Conservation (phyloP, 2,113 vertebrate genomes). For the Megaleporinus macrocephalus region DNA sequence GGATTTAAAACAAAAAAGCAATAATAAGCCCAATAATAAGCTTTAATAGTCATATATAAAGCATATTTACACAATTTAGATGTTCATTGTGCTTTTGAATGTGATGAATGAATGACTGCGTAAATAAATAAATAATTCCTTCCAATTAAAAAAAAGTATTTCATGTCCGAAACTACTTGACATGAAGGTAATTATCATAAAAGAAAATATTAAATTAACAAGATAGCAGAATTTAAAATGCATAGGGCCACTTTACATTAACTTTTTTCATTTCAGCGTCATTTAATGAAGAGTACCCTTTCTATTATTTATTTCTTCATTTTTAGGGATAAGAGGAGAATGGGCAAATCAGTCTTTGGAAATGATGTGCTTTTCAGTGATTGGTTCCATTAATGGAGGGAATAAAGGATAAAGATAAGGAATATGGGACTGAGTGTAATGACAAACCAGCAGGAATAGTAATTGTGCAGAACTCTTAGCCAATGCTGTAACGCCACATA, state of each 20-base stretch:
- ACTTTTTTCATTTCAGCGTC: slow-evolving; percentile 17
- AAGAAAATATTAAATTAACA: slow-evolving; percentile 37
- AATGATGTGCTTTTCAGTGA: slow-evolving; percentile 26
- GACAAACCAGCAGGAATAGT: not conserved
- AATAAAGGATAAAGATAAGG: slow-evolving; percentile 29
- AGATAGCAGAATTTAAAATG: slow-evolving; percentile 33
- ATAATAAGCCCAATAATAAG: not conserved
- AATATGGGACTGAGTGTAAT: slow-evolving; percentile 2
- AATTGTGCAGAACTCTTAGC: not conserved
- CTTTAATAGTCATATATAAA: not conserved
- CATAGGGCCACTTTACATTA: slow-evolving; percentile 36
- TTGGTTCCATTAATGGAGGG: slow-evolving; percentile 25
- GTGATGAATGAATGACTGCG: not conserved
- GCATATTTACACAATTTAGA: not conserved
- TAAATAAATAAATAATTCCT: not conserved
- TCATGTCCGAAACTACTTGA: slow-evolving; percentile 10
- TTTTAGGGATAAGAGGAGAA: slow-evolving; percentile 30
- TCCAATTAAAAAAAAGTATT: slow-evolving; percentile 37
- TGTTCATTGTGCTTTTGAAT: not conserved
- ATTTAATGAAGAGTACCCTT: slow-evolving; percentile 29
- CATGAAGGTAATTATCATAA: slow-evolving; percentile 35
- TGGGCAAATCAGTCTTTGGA: slow-evolving; percentile 15
- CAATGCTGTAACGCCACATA: not conserved
- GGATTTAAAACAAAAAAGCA: not conserved
- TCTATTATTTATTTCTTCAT: slow-evolving; percentile 24